These are phyloP conservation scores for Bradynema listronoti DNA, from an alignment of 1,140 invertebrate genomes.

Conservation along the genomic window DNA sequence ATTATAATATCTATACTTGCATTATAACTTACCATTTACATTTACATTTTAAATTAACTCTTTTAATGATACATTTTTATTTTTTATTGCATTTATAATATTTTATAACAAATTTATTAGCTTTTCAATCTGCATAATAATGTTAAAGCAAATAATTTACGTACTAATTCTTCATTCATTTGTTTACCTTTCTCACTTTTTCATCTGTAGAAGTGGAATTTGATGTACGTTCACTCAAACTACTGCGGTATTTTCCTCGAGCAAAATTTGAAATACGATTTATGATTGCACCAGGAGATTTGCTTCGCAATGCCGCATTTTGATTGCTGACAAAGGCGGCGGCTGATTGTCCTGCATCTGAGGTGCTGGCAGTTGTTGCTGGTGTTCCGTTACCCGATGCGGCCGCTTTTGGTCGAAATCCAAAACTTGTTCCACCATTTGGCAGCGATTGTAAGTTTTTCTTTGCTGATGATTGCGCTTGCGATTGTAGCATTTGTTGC, in stretches of 20 bases:
- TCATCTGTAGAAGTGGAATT: constrained; percentile 38
- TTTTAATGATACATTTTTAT: not conserved
- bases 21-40: too few relatives aligned
- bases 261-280: constrained; percentile 53
- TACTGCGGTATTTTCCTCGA: constrained; percentile 48
- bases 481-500: too few relatives aligned
- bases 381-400: not conserved
- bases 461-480: too few relatives aligned
- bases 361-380: not conserved
- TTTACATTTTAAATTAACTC: too few relatives aligned
- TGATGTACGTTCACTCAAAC: constrained; percentile 40
- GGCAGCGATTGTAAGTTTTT: too few relatives aligned
- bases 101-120: too few relatives aligned
- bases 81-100: too few relatives aligned
- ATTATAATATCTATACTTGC: too few relatives aligned
- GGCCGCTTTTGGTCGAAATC: constrained; percentile 1
- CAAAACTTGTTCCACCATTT: too few relatives aligned
- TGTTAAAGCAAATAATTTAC: too few relatives aligned
- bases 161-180: constrained; percentile 3
- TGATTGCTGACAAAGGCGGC: too few relatives aligned
- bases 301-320: constrained; percentile 35
- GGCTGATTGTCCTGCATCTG: constrained; percentile 17
- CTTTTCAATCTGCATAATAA: too few relatives aligned
- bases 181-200: constrained; percentile 33
- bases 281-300: constrained; percentile 53